phyloP scores from a whole-genome alignment of 2,797 vertebrate species.

The Otolemur crassicaudatus region DNA sequence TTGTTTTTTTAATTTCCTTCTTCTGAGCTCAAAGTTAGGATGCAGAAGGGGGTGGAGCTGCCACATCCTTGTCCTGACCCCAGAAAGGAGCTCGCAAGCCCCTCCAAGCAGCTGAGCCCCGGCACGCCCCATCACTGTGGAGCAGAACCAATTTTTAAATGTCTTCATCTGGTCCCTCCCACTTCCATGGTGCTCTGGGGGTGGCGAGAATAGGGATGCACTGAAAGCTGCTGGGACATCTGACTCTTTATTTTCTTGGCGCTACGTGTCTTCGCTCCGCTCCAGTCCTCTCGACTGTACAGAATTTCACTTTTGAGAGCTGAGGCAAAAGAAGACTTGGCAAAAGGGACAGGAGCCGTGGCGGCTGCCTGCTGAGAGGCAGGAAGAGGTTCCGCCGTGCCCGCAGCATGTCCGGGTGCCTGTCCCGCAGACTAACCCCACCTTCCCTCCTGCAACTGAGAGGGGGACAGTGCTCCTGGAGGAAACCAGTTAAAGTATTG shows the following conservation, averaged over 20 bases:
- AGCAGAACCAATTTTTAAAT: constrained; percentile 83
- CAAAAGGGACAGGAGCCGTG: not conserved
- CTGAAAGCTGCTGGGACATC: constrained; percentile 84
- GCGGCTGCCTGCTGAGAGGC: not conserved
- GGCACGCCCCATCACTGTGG: constrained; percentile 72
- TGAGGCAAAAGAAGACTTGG: constrained; percentile 29
- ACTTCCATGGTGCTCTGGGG: constrained; percentile 82
- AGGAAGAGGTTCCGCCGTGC: accelerated
- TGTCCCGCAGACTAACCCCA: not conserved
- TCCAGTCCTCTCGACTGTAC: constrained; percentile 66
- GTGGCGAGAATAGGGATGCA: constrained; percentile 82
- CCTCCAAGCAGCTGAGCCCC: constrained; percentile 54
- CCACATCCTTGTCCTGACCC: not conserved
- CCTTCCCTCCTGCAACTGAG: not conserved
- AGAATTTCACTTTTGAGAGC: constrained; percentile 67
- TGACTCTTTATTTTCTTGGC: constrained; percentile 84
- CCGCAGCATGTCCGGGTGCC: too few relatives aligned
- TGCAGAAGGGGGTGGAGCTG: not conserved
- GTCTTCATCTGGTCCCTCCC: constrained; percentile 86
- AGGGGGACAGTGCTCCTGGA: not conserved
- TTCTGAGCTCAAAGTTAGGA: not conserved
- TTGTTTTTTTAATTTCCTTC: not conserved
- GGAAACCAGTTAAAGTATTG: not conserved
- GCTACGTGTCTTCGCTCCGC: constrained; percentile 68
- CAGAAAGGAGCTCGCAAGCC: not conserved